Conservation (phyloP, 2,113 vertebrate species). For the Hipposideros armiger region DNA sequence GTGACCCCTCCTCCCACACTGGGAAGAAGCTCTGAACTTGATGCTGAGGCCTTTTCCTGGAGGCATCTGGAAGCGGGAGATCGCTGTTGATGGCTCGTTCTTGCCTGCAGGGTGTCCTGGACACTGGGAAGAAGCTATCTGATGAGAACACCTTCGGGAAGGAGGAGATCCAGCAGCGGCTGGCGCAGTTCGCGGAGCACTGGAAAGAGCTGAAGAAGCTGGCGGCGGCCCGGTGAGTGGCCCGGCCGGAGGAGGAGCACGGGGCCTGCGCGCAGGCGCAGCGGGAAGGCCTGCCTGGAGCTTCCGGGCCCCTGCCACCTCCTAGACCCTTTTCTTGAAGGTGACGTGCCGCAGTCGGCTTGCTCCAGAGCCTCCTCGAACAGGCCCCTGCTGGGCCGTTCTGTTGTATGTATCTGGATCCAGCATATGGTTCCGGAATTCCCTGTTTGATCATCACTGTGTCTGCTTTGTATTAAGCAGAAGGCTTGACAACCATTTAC, state of each 20-base stretch:
- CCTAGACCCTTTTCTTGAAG: not conserved
- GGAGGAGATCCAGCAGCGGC: slow-evolving; percentile 98
- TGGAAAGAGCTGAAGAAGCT: slow-evolving; percentile 97
- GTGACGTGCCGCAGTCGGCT: rapidly evolving
- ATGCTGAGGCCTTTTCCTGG: not conserved
- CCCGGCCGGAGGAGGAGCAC: rapidly evolving
- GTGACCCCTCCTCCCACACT: rapidly evolving
- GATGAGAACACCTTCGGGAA: slow-evolving; percentile 99
- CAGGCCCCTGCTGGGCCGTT: not conserved
- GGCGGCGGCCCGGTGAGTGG: slow-evolving; percentile 93
- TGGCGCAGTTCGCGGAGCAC: slow-evolving; percentile 97
- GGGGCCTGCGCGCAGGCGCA: rapidly evolving
- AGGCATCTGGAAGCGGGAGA: not conserved
- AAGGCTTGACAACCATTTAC: not conserved
- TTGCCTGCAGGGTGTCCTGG: slow-evolving; percentile 93
- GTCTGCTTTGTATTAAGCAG: not conserved
- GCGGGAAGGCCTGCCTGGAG: not conserved
- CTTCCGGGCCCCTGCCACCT: not conserved
- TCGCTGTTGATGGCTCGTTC: rapidly evolving
- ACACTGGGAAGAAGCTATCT: slow-evolving; percentile 96
- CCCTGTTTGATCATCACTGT: not conserved
- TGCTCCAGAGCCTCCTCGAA: not conserved
- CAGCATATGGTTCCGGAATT: rapidly evolving
- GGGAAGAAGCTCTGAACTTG: rapidly evolving
- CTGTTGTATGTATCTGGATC: rapidly evolving